These are phyloP conservation scores for Chirona hameri DNA, from an alignment of 2,888 invertebrate species.

Conservation along the genomic window DNA sequence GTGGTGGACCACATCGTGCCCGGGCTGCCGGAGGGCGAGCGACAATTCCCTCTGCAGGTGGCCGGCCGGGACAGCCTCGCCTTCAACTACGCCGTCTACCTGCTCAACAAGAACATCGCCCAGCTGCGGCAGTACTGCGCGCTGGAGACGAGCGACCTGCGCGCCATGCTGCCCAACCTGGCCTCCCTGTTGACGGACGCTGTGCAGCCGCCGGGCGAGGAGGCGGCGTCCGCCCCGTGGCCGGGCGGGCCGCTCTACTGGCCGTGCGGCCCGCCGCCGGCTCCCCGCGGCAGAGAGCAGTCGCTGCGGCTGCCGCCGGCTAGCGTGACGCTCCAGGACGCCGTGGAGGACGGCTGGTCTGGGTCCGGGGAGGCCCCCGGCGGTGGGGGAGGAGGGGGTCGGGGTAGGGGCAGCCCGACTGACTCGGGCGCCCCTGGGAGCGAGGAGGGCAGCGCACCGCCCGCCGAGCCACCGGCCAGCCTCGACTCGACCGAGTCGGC, in stretches of 20 bases:
- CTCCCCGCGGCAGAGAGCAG: neutral
- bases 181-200: slow-evolving; percentile 46
- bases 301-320: neutral
- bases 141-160: slow-evolving; percentile 66
- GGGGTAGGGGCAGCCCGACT: neutral
- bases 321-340: neutral
- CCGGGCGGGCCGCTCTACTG: neutral
- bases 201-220: neutral
- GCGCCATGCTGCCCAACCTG: slow-evolving; percentile 72
- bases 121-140: slow-evolving; percentile 78
- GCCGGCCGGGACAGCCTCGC: slow-evolving; percentile 37
- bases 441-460: neutral
- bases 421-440: neutral
- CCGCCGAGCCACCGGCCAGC: neutral
- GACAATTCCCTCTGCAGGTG: slow-evolving; percentile 37
- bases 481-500: neutral
- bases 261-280: slow-evolving; percentile 12
- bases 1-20: neutral
- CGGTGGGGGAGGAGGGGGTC: neutral
- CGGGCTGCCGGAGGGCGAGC: neutral
- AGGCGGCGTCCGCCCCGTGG: neutral
- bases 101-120: slow-evolving; percentile 90
- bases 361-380: neutral
- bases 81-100: slow-evolving; percentile 73
- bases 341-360: neutral